A percentile compares a stretch with the other conserved stretches of the same genome.
These are phyloP conservation scores for Glaucidium brasilianum DNA, from an alignment of 2,113 vertebrate species.

Conservation along the genomic window DNA sequence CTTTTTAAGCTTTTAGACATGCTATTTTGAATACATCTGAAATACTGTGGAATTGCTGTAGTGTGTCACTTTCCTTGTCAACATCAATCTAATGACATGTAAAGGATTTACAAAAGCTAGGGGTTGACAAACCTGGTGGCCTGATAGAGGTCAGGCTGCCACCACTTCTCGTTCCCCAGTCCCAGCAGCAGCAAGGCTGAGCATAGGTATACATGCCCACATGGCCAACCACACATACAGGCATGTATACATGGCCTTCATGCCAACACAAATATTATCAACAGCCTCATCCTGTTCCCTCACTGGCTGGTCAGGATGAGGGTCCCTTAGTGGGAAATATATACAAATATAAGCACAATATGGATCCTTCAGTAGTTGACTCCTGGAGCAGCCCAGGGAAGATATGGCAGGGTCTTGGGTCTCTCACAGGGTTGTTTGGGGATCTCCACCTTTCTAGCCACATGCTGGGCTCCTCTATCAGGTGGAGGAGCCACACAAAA, in stretches of 20 bases:
- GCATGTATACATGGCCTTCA: not conserved
- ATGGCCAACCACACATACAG: not conserved
- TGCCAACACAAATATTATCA: accelerated
- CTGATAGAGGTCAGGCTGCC: not conserved
- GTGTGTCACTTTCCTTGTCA: not conserved
- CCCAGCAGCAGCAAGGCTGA: not conserved
- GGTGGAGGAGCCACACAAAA: too few relatives aligned
- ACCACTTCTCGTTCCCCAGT: accelerated
- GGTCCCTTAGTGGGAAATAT: accelerated
- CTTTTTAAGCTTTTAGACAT: not conserved
- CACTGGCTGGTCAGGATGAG: accelerated
- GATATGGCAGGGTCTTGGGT: not conserved
- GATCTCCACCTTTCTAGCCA: not conserved
- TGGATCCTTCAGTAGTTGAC: not conserved
- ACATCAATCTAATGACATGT: accelerated
- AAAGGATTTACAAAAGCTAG: not conserved
- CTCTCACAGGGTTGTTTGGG: not conserved
- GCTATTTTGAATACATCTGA: not conserved
- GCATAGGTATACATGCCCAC: not conserved
- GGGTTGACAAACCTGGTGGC: not conserved
- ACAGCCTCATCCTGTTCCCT: accelerated
- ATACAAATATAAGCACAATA: accelerated
- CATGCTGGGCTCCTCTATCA: not conserved
- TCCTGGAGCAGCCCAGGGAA: not conserved
- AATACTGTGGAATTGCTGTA: not conserved